Base-by-base conservation (phyloP, 1,140 invertebrate species). In the Panulirus ornatus region DNA sequence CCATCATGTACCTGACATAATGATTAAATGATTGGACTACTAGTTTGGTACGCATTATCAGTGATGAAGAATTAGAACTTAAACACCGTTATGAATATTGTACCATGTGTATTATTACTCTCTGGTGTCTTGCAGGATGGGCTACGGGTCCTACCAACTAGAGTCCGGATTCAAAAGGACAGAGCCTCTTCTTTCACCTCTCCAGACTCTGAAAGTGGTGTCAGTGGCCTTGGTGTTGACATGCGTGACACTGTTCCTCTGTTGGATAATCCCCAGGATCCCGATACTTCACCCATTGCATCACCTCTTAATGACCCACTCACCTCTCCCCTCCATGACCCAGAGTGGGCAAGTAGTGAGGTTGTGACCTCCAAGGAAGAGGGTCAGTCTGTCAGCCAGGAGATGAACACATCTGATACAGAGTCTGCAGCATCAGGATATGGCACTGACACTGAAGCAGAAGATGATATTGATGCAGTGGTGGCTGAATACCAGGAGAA, bases 381-480 rank as follows among this genome's bases (percentile, higher is more conserved):
- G 34, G 9, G 0, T 14, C 8, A 11, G 5, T 19, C n/a, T 8
- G 42, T 40, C 9, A 30, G n/a, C n/a, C 9, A 34, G 1, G 51
- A 81, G 19, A 22, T 14, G 8, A 38, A 27, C 30, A 38, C 16
- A 16, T 76, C 71, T 1, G 75, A 79, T 14, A 58, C 73, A 2
- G 85, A 88, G 40, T 88, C 85, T 1, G 75, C 19, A 16, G 85
- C 54, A 22, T 88, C 85, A 1, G 85, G 85, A 0, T 88, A 88
- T 22, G 85, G 51, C 2, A 79, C 85, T 6, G 85, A 88, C 40
- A 79, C 85, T 0, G 83, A 84, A 16, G 79, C 27, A n/a, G 86
- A 88, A 2, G 78, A 81, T 9, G 88, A 90, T n/a, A 84, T 90
- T 40, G 88, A 90, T 44, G 88, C 82, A n/a, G 88, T 82, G 3